Evolutionary conservation across 2,113 vertebrate species (phyloP).

Genomic region (Lampris incognitus): DNA sequence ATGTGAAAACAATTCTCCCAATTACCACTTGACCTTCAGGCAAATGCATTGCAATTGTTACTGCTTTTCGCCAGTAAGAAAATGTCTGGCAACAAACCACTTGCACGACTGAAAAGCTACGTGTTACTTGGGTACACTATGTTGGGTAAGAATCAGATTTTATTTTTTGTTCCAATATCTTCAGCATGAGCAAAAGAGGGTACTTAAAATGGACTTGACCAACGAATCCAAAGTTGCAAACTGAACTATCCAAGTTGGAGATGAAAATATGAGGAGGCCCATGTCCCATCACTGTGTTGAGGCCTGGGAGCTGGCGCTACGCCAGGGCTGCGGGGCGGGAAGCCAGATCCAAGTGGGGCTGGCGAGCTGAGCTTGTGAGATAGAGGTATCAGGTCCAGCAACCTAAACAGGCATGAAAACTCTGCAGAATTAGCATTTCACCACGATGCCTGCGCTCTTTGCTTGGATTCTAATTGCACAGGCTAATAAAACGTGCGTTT

Average conservation of each 20-base stretch:
- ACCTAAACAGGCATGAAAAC: slow-evolving; percentile 59
- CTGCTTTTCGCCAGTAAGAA: background rate
- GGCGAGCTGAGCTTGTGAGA: slow-evolving; percentile 65
- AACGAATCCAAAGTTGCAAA: slow-evolving; percentile 34
- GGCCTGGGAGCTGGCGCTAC: slow-evolving; percentile 53
- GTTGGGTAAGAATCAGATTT: background rate
- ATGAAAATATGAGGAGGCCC: background rate
- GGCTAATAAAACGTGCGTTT: background rate
- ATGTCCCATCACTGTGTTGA: slow-evolving; percentile 47
- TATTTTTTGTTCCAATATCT: background rate
- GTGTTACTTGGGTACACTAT: background rate
- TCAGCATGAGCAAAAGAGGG: slow-evolving; percentile 14
- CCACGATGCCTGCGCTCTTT: slow-evolving; percentile 20
- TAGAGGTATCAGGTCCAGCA: slow-evolving; percentile 62
- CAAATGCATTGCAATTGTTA: background rate
- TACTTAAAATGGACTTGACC: slow-evolving; percentile 38
- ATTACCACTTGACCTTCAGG: background rate
- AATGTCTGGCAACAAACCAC: background rate
- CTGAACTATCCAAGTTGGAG: slow-evolving; percentile 36
- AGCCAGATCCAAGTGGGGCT: slow-evolving; percentile 70
- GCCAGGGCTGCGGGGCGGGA: slow-evolving; percentile 70
- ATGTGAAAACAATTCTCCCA: background rate
- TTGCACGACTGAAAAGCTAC: background rate
- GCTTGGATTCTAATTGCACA: background rate
- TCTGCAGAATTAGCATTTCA: slow-evolving; percentile 41